phyloP scores from a whole-genome alignment of 2,888 invertebrate species.

The Clivina fossor region DNA sequence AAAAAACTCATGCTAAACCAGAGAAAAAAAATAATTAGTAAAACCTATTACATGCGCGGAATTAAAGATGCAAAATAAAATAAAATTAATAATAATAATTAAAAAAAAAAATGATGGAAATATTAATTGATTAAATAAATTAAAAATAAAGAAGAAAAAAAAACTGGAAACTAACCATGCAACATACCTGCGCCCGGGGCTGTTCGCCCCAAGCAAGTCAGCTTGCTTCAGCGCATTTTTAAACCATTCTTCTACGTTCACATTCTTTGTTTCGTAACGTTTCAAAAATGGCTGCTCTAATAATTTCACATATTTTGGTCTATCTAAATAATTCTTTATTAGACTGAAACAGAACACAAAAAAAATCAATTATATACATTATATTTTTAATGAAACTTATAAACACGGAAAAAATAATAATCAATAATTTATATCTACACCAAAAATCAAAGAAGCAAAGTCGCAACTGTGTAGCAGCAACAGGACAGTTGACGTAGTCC shows the following conservation, averaged over 20 bases:
- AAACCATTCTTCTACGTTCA: constrained; percentile 85
- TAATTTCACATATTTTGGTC: constrained; percentile 92
- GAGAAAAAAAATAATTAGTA: too few relatives aligned
- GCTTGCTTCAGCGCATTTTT: constrained; percentile 61
- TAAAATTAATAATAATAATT: constrained; percentile 24
- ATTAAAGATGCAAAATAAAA: constrained; percentile 30
- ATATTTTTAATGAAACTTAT: too few relatives aligned
- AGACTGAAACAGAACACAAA: constrained; percentile 62
- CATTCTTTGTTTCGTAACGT: constrained; percentile 70
- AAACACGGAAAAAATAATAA: too few relatives aligned
- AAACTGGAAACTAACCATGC: constrained; percentile 52
- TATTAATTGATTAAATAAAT: constrained; percentile 22
- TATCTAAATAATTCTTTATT: constrained; percentile 88
- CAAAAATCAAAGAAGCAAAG: too few relatives aligned
- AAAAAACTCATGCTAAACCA: constrained; percentile 29
- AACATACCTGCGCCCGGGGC: constrained; percentile 56
- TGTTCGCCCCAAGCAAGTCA: constrained; percentile 47
- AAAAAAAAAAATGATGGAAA: constrained; percentile 38
- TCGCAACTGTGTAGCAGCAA: too few relatives aligned
- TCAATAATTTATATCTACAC: too few relatives aligned
- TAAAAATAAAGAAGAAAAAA: constrained; percentile 34
- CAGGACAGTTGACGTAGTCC: too few relatives aligned
- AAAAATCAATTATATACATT: neutral
- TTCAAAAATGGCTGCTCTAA: constrained; percentile 87
- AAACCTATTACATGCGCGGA: too few relatives aligned